A percentile compares a stretch with the other conserved stretches of the same genome.
Evolutionary conservation across 2,113 vertebrate genomes (phyloP).

Genomic region (Condylura cristata): DNA sequence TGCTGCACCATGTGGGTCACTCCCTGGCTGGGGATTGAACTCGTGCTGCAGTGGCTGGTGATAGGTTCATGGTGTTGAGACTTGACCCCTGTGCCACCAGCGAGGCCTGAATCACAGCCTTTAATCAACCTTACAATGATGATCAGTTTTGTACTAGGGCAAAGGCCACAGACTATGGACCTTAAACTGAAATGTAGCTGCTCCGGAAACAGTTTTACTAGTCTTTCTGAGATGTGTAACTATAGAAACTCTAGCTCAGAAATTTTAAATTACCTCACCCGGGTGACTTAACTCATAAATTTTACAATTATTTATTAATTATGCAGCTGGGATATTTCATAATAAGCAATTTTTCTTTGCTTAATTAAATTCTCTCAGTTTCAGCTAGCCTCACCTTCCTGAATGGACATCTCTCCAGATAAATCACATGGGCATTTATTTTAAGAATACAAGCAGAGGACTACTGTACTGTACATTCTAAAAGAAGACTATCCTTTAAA

Average conservation of each 20-base stretch:
- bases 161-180: neutral
- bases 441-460: neutral
- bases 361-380: neutral
- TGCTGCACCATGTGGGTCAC: too few species aligned
- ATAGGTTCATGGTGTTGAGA: too few species aligned
- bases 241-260: neutral
- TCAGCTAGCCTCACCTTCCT: neutral
- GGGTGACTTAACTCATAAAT: neutral
- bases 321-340: neutral
- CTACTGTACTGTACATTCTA: neutral
- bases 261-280: neutral
- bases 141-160: neutral
- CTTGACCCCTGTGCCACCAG: too few species aligned
- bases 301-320: slow-evolving; percentile 27
- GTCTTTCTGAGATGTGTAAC: neutral
- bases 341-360: neutral
- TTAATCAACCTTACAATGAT: neutral
- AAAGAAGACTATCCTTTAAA: neutral
- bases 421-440: neutral
- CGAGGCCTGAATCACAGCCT: too few species aligned
- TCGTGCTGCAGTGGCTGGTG: too few species aligned
- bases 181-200: neutral
- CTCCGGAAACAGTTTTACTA: neutral
- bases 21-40: too few species aligned
- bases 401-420: neutral